phyloP scores from a whole-genome alignment of 1,140 invertebrate species.

The Lamellibrachia luymesi region DNA sequence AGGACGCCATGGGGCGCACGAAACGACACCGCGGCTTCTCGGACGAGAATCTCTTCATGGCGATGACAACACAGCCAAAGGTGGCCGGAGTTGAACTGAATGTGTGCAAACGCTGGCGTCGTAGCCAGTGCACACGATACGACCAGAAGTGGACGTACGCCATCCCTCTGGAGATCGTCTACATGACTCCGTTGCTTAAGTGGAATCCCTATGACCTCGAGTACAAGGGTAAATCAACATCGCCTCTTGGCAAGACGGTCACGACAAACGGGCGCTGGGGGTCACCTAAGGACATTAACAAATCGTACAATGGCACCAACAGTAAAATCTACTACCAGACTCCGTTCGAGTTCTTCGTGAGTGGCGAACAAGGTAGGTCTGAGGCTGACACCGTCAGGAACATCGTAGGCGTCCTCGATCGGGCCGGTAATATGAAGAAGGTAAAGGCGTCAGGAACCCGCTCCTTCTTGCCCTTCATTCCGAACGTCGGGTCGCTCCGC shows the following conservation, averaged over 20 bases:
- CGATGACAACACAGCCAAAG: slow-evolving; percentile 27
- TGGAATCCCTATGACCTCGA: slow-evolving; percentile 40
- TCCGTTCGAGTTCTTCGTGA: slow-evolving; percentile 24
- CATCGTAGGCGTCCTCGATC: slow-evolving; percentile 34
- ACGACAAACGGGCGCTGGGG: not conserved
- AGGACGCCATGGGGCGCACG: not conserved
- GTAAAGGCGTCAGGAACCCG: slow-evolving; percentile 34
- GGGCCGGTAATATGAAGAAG: slow-evolving; percentile 24
- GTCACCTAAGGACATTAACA: not conserved
- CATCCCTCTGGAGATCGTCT: slow-evolving; percentile 27
- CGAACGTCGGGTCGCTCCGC: slow-evolving; percentile 36
- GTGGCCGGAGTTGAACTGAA: slow-evolving; percentile 18
- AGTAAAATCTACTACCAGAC: slow-evolving; percentile 33
- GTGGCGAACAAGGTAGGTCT: not conserved
- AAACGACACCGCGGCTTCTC: slow-evolving; percentile 25
- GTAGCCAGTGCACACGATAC: slow-evolving; percentile 29
- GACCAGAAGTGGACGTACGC: not conserved
- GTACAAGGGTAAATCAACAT: slow-evolving; percentile 32
- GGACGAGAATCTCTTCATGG: slow-evolving; percentile 31
- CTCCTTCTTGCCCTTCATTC: slow-evolving; percentile 35
- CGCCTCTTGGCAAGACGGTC: not conserved
- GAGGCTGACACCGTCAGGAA: slow-evolving; percentile 12
- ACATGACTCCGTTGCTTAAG: slow-evolving; percentile 33
- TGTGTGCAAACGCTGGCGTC: slow-evolving; percentile 31
- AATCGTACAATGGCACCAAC: slow-evolving; percentile 39